phyloP scores from a whole-genome alignment of 92 coral and sea anemone species.

The Phenganax marumi region DNA sequence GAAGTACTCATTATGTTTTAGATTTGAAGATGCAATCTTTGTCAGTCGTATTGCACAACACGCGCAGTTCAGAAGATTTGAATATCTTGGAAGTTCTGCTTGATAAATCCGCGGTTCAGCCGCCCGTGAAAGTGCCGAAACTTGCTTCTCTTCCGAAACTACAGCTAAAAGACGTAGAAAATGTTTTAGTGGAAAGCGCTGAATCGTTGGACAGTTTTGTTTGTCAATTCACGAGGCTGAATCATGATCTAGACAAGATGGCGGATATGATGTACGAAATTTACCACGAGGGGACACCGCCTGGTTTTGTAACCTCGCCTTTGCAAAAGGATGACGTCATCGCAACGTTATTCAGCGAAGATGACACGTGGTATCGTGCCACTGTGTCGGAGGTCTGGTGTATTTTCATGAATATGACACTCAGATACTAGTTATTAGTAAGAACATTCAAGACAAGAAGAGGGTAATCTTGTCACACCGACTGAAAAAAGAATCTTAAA shows the following conservation, averaged over 20 bases:
- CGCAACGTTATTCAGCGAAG: constrained; percentile 64
- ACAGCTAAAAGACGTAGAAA: constrained; percentile 17
- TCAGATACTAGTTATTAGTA: not conserved
- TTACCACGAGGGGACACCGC: constrained; percentile 13
- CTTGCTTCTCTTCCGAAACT: constrained; percentile 22
- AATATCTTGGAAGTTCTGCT: constrained; percentile 16
- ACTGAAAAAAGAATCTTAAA: too few species aligned
- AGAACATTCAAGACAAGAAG: not conserved
- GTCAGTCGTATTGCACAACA: constrained; percentile 15
- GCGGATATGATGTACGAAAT: constrained; percentile 29
- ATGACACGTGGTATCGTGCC: constrained; percentile 78
- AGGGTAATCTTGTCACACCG: too few species aligned
- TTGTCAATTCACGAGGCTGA: constrained; percentile 22
- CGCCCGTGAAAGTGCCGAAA: constrained; percentile 10
- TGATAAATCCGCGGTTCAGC: not conserved
- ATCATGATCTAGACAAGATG: constrained; percentile 19
- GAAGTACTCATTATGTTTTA: not conserved
- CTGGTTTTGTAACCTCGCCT: not conserved
- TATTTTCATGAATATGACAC: too few species aligned
- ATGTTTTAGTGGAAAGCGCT: constrained; percentile 30
- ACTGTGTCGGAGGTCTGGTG: constrained; percentile 31
- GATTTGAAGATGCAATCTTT: constrained; percentile 11
- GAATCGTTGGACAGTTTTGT: constrained; percentile 36
- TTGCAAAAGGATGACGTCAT: constrained; percentile 17
- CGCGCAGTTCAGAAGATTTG: constrained; percentile 18